Base-by-base conservation (phyloP, 1,140 invertebrate genomes). In the Thaumetopoea pityocampa region DNA sequence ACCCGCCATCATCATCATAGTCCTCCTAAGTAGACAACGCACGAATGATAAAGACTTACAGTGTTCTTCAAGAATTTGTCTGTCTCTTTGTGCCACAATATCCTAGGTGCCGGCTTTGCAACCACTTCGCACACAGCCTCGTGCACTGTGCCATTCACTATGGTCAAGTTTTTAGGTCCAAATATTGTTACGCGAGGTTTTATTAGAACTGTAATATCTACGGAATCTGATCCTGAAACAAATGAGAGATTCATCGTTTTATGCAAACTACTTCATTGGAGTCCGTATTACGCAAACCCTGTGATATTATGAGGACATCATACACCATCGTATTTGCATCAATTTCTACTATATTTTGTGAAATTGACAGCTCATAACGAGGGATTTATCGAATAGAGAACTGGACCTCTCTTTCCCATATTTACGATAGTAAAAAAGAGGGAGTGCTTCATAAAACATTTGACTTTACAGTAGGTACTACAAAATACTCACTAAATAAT, bases 41-140 rank as follows among this genome's bases (percentile, higher is more conserved):
- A n/a, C n/a, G n/a, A n/a, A n/a, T n/a, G n/a, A n/a, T n/a, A n/a
- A n/a, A n/a, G n/a, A 58, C 65, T 69, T 42, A 80, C 76, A 22
- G 36, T 49, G 29, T 65, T 50, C 27, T 64, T 52, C 4, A 76
- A 47, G 18, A 69, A 65, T 2, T 27, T 18, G 16, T 70, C 73
- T 5, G 62, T 66, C 14, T 71, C 73, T 15, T 44, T 57, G 7
- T 64, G 66, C 77, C 77, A 81, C 2, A 72, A 5, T 1, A 81
- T 59, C 5, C 60, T 46, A 0, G 77, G 73, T 3, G 27, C 5
- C 0, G 77, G 77, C 24, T 62, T 69, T 4, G 71, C 73, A 0
- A 26, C 6, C 10, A 74, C 61, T 0, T 43, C 28, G 24, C 73
- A 81, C 4, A 22, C 50, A 3, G 77, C 14, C 7, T 65, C 35